Base-by-base conservation (phyloP, 2,797 vertebrate species). In the Paratrypauchen microcephalus region DNA sequence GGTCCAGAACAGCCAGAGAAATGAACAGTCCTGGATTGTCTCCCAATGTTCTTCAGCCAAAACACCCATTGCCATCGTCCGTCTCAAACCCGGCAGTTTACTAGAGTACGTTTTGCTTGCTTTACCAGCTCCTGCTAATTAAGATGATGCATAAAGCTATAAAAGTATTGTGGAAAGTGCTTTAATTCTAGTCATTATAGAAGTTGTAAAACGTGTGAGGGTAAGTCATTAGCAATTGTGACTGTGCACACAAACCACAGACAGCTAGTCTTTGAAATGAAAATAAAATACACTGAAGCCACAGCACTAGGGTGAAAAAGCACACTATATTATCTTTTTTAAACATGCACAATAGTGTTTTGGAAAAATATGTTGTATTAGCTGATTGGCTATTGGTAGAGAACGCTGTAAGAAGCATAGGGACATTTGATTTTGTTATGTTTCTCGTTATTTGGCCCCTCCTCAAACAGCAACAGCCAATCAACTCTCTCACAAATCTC, bases 11-110 rank as follows among this genome's bases (percentile, higher is more conserved):
- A 72, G 60, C 19, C 0, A 1, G 41, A 72, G 68, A 76, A 69
- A 77, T 75, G 50, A 55, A 84, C 75, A 71, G 32, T 21, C 62
- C 23, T 16, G 0, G 23, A 74, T 55, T 47, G n/a, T 24, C 60
- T 70, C 32, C 45, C 4, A 26, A 39, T 21, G 4, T 57, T 62
- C 13, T 32, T 61, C 16, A 26, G 23, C 61, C 61, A n/a, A 8
- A 39, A 9, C 4, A 41, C 56, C 13, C 32, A 36, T 12, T 3
- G 70, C 61, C 13, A 74, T 64, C 8, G 47, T 65, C 19, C 26
- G 18, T 0, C 47, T 58, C 30, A 21, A 66, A 65, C 50, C 21
- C 41, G 2, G 41, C 21, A 64, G 61, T 24, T 41, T 18, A 58
- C 23, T 52, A 11, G 2, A 52, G 50, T 21, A 52, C 8, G 8